A percentile compares a stretch with the other conserved stretches of the same genome.
phyloP scores from a whole-genome alignment of 2,113 vertebrate genomes.

The Oophaga pumilio region DNA sequence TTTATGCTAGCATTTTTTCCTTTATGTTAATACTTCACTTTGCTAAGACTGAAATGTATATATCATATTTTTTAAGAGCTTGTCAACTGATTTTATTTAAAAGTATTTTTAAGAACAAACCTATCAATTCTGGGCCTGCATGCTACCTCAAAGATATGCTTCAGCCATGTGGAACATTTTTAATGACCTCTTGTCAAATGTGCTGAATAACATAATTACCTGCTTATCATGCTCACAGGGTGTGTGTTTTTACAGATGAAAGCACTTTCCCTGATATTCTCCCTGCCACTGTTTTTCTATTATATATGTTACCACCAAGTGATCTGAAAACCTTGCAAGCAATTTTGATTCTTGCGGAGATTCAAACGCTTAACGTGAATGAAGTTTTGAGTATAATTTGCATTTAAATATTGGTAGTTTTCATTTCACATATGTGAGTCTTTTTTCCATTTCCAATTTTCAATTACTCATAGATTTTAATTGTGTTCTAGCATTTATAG shows the following conservation, averaged over 20 bases:
- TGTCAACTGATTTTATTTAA: slow-evolving; percentile 1
- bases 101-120: slow-evolving; percentile 29
- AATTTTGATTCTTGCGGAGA: background rate
- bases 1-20: background rate
- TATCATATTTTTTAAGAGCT: background rate
- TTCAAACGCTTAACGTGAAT: background rate
- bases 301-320: slow-evolving; percentile 33
- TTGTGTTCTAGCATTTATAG: too few species aligned
- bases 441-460: background rate
- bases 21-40: background rate
- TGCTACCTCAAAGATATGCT: slow-evolving; percentile 52
- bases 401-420: background rate
- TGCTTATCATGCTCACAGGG: slow-evolving; percentile 52
- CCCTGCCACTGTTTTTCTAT: slow-evolving; percentile 38
- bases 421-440: background rate
- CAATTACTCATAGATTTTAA: background rate
- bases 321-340: slow-evolving; percentile 22
- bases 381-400: background rate
- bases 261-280: slow-evolving; percentile 39
- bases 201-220: slow-evolving; percentile 58
- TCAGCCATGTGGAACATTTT: slow-evolving; percentile 57
- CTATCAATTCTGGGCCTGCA: slow-evolving; percentile 25
- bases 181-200: slow-evolving; percentile 58
- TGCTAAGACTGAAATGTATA: background rate
- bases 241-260: slow-evolving; percentile 49